phyloP scores from a whole-genome alignment of 1,140 invertebrate genomes.

The Andricus grossulariae region DNA sequence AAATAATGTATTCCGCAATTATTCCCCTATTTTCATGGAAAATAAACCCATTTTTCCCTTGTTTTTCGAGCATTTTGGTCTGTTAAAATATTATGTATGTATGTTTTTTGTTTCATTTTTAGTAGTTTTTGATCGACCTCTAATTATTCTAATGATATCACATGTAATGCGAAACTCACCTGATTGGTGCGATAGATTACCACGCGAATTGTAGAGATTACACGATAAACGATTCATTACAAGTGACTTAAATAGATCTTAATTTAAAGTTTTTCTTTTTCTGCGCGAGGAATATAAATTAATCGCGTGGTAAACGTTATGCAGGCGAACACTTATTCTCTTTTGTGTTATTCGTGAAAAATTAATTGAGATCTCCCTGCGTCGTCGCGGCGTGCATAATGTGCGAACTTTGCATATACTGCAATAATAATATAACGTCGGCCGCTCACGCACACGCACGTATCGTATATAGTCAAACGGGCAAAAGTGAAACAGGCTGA shows the following conservation, averaged over 20 bases:
- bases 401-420: constrained; percentile 58
- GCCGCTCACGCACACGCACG: constrained; percentile 55
- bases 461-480: constrained; percentile 40
- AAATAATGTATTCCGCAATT: too few species aligned
- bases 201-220: constrained; percentile 17
- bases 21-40: too few species aligned
- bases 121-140: too few species aligned
- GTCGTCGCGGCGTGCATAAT: constrained; percentile 53
- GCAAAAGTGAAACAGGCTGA: constrained; percentile 53
- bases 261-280: constrained; percentile 24
- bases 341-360: constrained; percentile 48
- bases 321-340: constrained; percentile 15
- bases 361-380: constrained; percentile 54
- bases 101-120: too few species aligned
- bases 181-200: background rate
- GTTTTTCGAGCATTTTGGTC: too few species aligned
- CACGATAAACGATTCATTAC: constrained; percentile 31
- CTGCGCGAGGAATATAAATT: background rate
- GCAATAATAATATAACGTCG: constrained; percentile 68
- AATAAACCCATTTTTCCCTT: too few species aligned
- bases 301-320: background rate
- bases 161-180: background rate
- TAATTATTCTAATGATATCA: too few species aligned
- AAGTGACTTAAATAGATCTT: constrained; percentile 5
- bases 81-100: too few species aligned